phyloP scores from a whole-genome alignment of 2,888 invertebrate species.

The Aphodius granarius region DNA sequence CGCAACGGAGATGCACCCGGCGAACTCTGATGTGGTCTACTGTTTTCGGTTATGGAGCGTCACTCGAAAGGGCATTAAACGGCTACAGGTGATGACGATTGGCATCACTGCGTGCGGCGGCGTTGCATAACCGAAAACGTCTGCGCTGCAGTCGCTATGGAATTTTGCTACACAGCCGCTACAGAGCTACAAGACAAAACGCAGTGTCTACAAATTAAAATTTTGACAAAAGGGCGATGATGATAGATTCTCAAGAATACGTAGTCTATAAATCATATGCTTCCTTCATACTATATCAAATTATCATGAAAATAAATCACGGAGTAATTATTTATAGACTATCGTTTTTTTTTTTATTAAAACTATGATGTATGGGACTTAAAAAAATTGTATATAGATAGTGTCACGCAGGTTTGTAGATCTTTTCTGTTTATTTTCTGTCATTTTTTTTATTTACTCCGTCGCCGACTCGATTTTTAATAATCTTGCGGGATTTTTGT shows the following conservation, averaged over 20 bases:
- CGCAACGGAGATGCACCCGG: not conserved
- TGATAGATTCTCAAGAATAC: not conserved
- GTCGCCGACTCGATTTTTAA: not conserved
- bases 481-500: constrained; percentile 15
- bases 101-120: not conserved
- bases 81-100: not conserved
- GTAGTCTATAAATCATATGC: not conserved
- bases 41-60: not conserved
- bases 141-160: not conserved
- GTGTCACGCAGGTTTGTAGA: not conserved
- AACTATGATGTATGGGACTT: not conserved
- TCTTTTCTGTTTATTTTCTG: not conserved
- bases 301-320: too few species aligned
- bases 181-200: not conserved
- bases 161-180: not conserved
- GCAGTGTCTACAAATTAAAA: not conserved
- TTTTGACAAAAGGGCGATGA: not conserved
- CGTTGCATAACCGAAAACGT: not conserved
- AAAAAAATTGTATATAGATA: not conserved
- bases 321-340: not conserved
- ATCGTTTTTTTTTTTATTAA: not conserved
- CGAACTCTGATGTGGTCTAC: not conserved
- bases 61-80: not conserved
- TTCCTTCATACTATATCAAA: not conserved
- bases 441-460: not conserved